Base-by-base conservation (phyloP, 2,797 vertebrate species). In the Borostomias antarcticus region DNA sequence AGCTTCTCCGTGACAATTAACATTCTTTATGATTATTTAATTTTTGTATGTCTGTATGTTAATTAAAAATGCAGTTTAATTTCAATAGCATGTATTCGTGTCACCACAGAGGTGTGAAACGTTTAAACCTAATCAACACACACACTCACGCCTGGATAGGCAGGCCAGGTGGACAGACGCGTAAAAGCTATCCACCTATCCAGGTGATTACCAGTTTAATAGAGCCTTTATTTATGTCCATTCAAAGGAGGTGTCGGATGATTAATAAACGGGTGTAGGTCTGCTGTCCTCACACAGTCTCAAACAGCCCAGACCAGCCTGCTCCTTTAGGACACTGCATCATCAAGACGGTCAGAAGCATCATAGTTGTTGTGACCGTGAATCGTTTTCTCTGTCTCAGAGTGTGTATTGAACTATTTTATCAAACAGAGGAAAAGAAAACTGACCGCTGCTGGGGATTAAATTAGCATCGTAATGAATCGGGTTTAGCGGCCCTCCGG, bases 381-480 rank as follows among this genome's bases (percentile, higher is more conserved):
- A 64, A 51, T 62, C 61, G 37, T 51, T 63, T 64, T 64, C 58
- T 66, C 68, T 59, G 57, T 71, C 61, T 32, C 51, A 15, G 52
- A 2, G 66, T 85, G 85, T 85, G 79, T 78, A 78, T 82, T 81
- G 53, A 66, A 54, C 43, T 30, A 23, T 56, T 69, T 82, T 64
- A 81, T 82, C 74, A 79, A 77, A 70, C 66, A 48, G 65, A 70
- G 64, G 21, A 58, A 68, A 58, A 40, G n/a, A 72, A 62, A 65
- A 68, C 69, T 68, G 67, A 76, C 63, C 72, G 77, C 64, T 59
- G 56, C 59, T 10, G 30, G 50, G 63, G 80, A 85, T 88, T 76
- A 66, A 72, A 91, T 91, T 87, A 81, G 72, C 84, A 75, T 74
- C 65, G 60, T 70, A 85, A 85, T 85, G 70, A 75, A 81, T 81